Evolutionary conservation across 2,797 vertebrate species (phyloP).

Genomic region (Brachyrhaphis roseni): DNA sequence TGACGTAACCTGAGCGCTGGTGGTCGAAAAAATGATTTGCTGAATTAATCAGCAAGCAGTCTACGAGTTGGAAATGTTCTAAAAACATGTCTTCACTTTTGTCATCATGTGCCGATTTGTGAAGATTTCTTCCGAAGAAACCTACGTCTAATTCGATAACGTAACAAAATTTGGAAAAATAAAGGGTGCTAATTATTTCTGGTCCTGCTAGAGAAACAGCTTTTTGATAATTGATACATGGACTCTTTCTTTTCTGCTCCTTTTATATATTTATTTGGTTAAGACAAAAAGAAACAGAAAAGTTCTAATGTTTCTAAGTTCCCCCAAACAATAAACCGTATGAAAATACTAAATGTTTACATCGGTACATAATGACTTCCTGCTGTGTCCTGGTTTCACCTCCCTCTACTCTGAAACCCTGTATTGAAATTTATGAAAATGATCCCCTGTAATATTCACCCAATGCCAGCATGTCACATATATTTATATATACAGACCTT

Average conservation of each 20-base stretch:
- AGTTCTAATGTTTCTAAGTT: background rate
- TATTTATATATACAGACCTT: conserved; percentile 87
- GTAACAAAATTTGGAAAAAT: background rate
- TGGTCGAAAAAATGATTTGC: background rate
- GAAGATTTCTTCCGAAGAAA: background rate
- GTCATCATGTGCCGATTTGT: background rate
- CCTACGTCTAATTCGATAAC: background rate
- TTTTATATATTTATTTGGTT: background rate
- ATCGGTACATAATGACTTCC: conserved; percentile 47
- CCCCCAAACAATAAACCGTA: conserved; percentile 24
- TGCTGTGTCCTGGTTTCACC: conserved; percentile 68
- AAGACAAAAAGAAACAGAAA: background rate
- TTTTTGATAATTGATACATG: background rate
- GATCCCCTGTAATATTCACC: conserved; percentile 87
- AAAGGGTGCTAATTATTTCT: background rate
- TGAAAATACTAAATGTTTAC: conserved; percentile 22
- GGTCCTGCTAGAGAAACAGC: background rate
- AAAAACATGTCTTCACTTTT: background rate
- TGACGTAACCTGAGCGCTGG: background rate
- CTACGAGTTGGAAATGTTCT: background rate
- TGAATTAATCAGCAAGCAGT: background rate
- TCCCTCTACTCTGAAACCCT: conserved; percentile 68
- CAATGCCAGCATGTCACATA: conserved; percentile 78
- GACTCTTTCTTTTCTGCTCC: background rate
- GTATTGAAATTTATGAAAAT: conserved; percentile 93